These are phyloP conservation scores for Xylocampa areola DNA, from an alignment of 2,888 invertebrate species.

Conservation along the genomic window DNA sequence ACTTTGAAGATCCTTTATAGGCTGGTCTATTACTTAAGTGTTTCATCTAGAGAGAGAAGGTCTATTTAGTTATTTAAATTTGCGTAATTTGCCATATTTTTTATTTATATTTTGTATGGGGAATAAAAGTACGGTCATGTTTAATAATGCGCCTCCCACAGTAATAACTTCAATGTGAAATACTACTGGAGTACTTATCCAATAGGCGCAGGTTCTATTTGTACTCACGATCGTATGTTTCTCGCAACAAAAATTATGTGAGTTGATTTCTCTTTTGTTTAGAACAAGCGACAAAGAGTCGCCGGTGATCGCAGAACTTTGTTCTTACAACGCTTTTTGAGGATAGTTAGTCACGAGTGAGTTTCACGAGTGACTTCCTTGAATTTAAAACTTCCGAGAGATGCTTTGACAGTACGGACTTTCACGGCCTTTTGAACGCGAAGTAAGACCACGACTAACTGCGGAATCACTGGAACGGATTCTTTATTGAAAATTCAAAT, in stretches of 20 bases:
- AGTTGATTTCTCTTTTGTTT: too few relatives aligned
- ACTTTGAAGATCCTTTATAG: slow-evolving; percentile 21
- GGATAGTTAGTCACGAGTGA: slow-evolving; percentile 74
- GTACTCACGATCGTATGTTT: too few relatives aligned
- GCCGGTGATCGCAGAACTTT: slow-evolving; percentile 65
- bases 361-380: slow-evolving; percentile 76
- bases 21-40: too few relatives aligned
- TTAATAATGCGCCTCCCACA: too few relatives aligned
- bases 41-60: too few relatives aligned
- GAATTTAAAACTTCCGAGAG: slow-evolving; percentile 66
- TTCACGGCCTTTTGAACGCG: slow-evolving; percentile 36
- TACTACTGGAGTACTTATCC: too few relatives aligned
- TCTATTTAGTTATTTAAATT: too few relatives aligned
- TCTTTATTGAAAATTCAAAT: slow-evolving; percentile 64
- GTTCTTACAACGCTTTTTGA: slow-evolving; percentile 71
- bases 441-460: slow-evolving; percentile 22
- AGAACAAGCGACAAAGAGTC: slow-evolving; percentile 60
- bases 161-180: too few relatives aligned
- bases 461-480: slow-evolving; percentile 32
- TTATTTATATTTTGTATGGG: too few relatives aligned
- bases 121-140: too few relatives aligned
- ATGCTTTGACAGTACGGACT: slow-evolving; percentile 60
- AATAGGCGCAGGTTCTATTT: too few relatives aligned
- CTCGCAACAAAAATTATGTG: slow-evolving; percentile 42
- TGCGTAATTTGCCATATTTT: too few relatives aligned